Evolutionary conservation across 2,888 invertebrate genomes (phyloP).

Genomic region (Microctonus hyperodae): DNA sequence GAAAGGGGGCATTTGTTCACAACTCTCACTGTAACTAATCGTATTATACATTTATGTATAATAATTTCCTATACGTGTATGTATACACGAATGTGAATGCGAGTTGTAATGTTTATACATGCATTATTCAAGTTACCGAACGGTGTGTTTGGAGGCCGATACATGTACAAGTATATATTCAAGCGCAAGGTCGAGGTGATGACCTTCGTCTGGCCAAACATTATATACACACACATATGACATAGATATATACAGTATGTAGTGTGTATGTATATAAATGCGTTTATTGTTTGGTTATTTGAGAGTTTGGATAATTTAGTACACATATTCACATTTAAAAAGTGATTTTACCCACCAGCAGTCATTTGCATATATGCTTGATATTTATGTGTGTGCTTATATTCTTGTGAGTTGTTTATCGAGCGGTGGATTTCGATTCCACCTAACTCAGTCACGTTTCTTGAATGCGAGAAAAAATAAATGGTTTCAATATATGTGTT

Average conservation of each 20-base stretch:
- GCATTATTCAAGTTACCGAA: constrained; percentile 12
- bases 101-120: constrained; percentile 3
- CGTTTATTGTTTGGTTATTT: neutral
- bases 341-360: neutral
- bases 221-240: constrained; percentile 9
- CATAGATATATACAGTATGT: neutral
- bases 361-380: neutral
- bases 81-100: neutral
- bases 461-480: neutral
- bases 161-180: neutral
- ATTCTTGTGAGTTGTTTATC: constrained; percentile 2
- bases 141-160: neutral
- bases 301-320: neutral
- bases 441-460: neutral
- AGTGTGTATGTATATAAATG: constrained; percentile 14
- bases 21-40: constrained; percentile 2
- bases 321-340: neutral
- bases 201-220: constrained; percentile 47
- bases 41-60: neutral
- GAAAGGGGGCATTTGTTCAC: neutral
- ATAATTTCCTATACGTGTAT: neutral
- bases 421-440: neutral
- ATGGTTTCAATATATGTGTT: neutral
- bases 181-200: constrained; percentile 44
- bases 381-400: neutral